Conservation (phyloP, 2,888 invertebrate genomes). For the Perizoma affinitatum region DNA sequence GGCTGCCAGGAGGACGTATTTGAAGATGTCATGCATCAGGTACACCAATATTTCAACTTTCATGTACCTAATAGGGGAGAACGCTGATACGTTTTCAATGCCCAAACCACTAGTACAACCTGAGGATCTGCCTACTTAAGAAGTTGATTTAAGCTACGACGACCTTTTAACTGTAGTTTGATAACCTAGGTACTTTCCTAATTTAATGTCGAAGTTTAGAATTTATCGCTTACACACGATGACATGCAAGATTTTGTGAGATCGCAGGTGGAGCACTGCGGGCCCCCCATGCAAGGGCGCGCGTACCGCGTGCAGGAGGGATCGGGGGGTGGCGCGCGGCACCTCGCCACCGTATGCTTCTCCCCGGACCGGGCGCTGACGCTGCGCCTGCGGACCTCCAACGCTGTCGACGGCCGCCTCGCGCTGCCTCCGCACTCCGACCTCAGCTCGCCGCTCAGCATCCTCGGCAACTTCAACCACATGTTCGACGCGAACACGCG, state of each 20-base stretch:
- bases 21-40: slow-evolving; percentile 73
- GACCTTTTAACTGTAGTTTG: no score
- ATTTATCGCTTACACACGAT: no score
- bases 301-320: slow-evolving; percentile 58
- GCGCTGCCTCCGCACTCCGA: slow-evolving; percentile 56
- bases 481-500: slow-evolving; percentile 74
- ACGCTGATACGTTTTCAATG: no score
- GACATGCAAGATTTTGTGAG: background rate
- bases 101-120: no score
- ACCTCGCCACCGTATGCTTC: slow-evolving; percentile 69
- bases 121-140: no score
- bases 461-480: slow-evolving; percentile 77
- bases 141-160: background rate
- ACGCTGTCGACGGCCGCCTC: slow-evolving; percentile 41
- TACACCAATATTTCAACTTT: slow-evolving; percentile 27
- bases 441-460: slow-evolving; percentile 56
- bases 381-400: slow-evolving; percentile 50
- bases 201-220: no score
- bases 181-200: no score
- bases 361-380: slow-evolving; percentile 63
- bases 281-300: slow-evolving; percentile 67
- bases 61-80: no score
- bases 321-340: slow-evolving; percentile 45
- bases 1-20: slow-evolving; percentile 75
- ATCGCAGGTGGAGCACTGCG: slow-evolving; percentile 63